phyloP scores from a whole-genome alignment of 2,113 vertebrate genomes.

The Gambusia affinis region DNA sequence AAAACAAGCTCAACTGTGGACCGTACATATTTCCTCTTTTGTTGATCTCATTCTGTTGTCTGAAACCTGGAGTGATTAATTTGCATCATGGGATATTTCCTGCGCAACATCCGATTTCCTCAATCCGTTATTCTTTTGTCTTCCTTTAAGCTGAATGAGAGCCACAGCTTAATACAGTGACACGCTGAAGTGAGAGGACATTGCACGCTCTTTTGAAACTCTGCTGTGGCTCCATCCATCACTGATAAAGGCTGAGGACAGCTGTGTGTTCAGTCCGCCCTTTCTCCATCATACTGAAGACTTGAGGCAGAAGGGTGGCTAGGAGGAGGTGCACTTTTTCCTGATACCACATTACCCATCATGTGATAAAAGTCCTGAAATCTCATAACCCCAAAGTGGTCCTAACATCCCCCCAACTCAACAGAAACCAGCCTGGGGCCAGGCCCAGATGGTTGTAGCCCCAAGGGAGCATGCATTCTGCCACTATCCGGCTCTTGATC shows the following conservation, averaged over 20 bases:
- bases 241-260: slow-evolving; percentile 74
- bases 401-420: slow-evolving; percentile 4
- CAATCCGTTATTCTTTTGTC: slow-evolving; percentile 23
- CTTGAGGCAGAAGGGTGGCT: slow-evolving; percentile 43
- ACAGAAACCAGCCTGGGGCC: slow-evolving; percentile 39
- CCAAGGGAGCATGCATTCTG: slow-evolving; percentile 5
- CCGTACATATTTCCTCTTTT: slow-evolving; percentile 45
- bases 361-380: slow-evolving; percentile 44
- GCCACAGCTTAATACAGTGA: slow-evolving; percentile 47
- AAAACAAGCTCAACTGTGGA: slow-evolving; percentile 21
- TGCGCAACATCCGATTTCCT: slow-evolving; percentile 25
- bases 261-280: slow-evolving; percentile 68
- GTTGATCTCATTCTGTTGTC: slow-evolving; percentile 32
- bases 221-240: slow-evolving; percentile 70
- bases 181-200: slow-evolving; percentile 49
- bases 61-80: slow-evolving; percentile 45
- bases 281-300: slow-evolving; percentile 51
- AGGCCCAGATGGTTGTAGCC: slow-evolving; percentile 62
- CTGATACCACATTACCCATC: slow-evolving; percentile 28
- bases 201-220: slow-evolving; percentile 63
- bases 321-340: slow-evolving; percentile 53
- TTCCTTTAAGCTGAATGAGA: slow-evolving; percentile 43
- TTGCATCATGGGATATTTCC: slow-evolving; percentile 49
- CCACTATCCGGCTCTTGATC: slow-evolving; percentile 45
- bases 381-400: slow-evolving; percentile 1